Evolutionary conservation across 2,113 vertebrate species (phyloP).

Genomic region (Coregonus clupeaformis): DNA sequence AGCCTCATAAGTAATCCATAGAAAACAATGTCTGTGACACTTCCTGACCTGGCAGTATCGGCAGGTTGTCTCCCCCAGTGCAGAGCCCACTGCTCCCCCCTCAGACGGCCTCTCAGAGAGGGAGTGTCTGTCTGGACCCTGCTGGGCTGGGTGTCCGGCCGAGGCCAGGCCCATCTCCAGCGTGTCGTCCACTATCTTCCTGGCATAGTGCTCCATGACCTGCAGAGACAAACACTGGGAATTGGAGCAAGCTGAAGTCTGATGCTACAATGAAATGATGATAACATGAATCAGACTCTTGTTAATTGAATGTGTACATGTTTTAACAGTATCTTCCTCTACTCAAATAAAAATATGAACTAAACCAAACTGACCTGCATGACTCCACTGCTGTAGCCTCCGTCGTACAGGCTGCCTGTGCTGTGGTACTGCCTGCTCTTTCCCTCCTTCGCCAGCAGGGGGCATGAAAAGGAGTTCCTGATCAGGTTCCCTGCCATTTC

Average conservation of each 20-base stretch:
- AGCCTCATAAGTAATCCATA: too few relatives aligned
- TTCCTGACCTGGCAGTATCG: constrained; percentile 76
- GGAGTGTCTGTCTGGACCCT: constrained; percentile 64
- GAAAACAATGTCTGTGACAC: too few relatives aligned
- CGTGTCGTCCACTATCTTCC: constrained; percentile 86
- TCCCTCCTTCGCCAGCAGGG: constrained; percentile 72
- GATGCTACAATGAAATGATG: too few relatives aligned
- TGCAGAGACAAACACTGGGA: constrained; percentile 44
- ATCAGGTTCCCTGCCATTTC: constrained; percentile 69
- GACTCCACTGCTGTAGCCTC: constrained; percentile 67
- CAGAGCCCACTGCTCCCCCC: constrained; percentile 4
- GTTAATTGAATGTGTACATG: too few relatives aligned
- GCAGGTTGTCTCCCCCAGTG: constrained; percentile 74
- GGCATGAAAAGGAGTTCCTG: constrained; percentile 76
- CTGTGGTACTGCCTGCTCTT: constrained; percentile 81
- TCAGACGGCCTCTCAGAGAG: constrained; percentile 70
- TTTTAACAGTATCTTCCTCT: too few relatives aligned
- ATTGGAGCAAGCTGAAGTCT: too few relatives aligned
- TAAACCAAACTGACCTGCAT: constrained; percentile 67
- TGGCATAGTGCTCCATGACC: constrained; percentile 87
- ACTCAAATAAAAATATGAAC: too few relatives aligned
- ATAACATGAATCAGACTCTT: too few relatives aligned
- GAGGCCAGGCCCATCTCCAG: constrained; percentile 83
- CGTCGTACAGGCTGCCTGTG: constrained; percentile 80
- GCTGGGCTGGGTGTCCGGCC: constrained; percentile 59